Conservation (phyloP, 2,797 vertebrate species). For the Gymnothorax javanicus region DNA sequence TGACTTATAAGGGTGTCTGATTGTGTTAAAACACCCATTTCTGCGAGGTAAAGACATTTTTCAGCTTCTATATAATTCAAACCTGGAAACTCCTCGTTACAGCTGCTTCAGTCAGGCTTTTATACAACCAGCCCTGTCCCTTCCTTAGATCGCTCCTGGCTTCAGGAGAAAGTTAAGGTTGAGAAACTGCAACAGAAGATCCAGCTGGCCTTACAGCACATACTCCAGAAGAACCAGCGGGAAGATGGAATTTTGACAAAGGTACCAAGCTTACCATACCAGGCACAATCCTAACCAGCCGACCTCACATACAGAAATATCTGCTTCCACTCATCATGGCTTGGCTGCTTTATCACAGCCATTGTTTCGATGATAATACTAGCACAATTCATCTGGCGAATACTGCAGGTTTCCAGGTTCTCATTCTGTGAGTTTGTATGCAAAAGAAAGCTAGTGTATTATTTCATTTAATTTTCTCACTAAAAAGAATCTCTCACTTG, state of each 20-base stretch:
- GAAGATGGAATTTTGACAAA: conserved; percentile 88
- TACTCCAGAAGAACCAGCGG: conserved; percentile 89
- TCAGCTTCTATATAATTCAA: not conserved
- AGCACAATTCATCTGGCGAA: not conserved
- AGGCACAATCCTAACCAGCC: not conserved
- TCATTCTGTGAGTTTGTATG: not conserved
- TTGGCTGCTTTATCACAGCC: not conserved
- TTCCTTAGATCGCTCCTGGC: conserved; percentile 85
- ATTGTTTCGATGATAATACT: no score
- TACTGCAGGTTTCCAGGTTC: not conserved
- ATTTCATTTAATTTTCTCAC: not conserved
- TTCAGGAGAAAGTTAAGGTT: conserved; percentile 90
- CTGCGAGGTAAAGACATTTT: no score
- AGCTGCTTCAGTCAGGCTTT: not conserved
- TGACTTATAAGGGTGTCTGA: not conserved
- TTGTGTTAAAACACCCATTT: not conserved
- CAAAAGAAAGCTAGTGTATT: not conserved
- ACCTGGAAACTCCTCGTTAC: not conserved
- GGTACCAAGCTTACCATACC: conserved; percentile 60
- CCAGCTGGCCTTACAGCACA: conserved; percentile 84
- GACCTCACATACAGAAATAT: not conserved
- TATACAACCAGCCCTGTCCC: not conserved
- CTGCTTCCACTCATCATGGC: not conserved
- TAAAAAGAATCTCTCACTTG: not conserved
- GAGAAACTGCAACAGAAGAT: conserved; percentile 92